phyloP scores from a whole-genome alignment of 2,797 vertebrate species.

The Podargus strigoides region DNA sequence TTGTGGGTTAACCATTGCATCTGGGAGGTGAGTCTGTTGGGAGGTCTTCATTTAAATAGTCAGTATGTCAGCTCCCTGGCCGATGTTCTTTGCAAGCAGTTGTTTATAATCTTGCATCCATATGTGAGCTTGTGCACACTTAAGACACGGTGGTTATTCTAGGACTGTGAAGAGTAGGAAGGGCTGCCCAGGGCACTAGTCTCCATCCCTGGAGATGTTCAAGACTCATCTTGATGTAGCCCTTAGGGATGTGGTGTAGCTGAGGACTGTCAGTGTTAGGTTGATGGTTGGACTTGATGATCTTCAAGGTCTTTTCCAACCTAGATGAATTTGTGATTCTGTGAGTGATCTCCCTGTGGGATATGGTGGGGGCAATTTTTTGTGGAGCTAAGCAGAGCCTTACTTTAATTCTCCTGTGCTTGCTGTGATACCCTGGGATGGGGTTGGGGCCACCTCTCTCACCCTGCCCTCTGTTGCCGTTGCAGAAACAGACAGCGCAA shows the following conservation, averaged over 20 bases:
- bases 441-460: neutral
- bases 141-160: neutral
- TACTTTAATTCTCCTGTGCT: neutral
- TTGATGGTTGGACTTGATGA: no score
- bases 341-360: neutral
- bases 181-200: no score
- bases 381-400: neutral
- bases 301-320: no score
- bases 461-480: neutral
- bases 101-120: neutral
- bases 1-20: neutral
- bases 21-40: neutral
- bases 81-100: neutral
- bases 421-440: accelerated
- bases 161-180: neutral
- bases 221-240: no score
- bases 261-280: no score
- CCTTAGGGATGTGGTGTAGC: no score
- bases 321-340: no score
- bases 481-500: constrained; percentile 97
- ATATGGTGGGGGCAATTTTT: accelerated
- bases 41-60: neutral
- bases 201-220: no score
- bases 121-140: accelerated
- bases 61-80: neutral